phyloP scores from a whole-genome alignment of 2,113 vertebrate species.

The Myotis lucifugus region DNA sequence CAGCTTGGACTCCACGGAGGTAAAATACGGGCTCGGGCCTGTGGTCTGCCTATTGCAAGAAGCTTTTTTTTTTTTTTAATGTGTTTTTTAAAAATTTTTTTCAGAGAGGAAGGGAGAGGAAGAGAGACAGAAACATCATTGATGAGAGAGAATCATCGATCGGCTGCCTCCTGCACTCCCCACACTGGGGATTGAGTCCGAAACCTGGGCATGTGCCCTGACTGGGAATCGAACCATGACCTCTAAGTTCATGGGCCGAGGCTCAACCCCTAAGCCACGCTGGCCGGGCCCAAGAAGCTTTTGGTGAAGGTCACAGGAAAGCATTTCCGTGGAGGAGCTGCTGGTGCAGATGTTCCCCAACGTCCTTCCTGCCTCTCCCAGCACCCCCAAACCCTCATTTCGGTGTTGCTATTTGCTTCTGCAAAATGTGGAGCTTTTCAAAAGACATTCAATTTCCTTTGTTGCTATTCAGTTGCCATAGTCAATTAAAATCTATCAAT shows the following conservation, averaged over 20 bases:
- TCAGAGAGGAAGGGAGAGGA: too few relatives aligned
- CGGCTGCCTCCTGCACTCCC: too few relatives aligned
- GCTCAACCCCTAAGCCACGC: too few relatives aligned
- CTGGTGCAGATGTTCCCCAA: not conserved
- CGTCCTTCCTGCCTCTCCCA: not conserved
- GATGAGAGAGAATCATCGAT: too few relatives aligned
- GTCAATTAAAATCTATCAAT: slow-evolving; percentile 81
- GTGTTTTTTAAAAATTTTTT: too few relatives aligned
- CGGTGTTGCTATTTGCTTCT: slow-evolving; percentile 71
- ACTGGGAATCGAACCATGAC: too few relatives aligned
- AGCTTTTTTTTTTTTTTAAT: not conserved
- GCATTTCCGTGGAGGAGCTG: not conserved
- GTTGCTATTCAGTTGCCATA: slow-evolving; percentile 77
- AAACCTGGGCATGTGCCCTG: too few relatives aligned
- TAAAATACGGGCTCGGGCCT: not conserved
- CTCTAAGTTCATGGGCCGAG: too few relatives aligned
- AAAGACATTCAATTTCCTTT: slow-evolving; percentile 77
- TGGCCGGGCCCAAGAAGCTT: not conserved
- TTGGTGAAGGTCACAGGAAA: not conserved
- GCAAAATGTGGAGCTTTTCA: slow-evolving; percentile 71
- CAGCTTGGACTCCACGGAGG: not conserved
- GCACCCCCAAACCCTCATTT: slow-evolving; percentile 21
- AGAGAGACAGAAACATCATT: too few relatives aligned
- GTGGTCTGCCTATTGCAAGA: not conserved
- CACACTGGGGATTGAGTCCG: too few relatives aligned